These are phyloP conservation scores for Callocephalon fimbriatum DNA, from an alignment of 2,113 vertebrate species.

Conservation along the genomic window DNA sequence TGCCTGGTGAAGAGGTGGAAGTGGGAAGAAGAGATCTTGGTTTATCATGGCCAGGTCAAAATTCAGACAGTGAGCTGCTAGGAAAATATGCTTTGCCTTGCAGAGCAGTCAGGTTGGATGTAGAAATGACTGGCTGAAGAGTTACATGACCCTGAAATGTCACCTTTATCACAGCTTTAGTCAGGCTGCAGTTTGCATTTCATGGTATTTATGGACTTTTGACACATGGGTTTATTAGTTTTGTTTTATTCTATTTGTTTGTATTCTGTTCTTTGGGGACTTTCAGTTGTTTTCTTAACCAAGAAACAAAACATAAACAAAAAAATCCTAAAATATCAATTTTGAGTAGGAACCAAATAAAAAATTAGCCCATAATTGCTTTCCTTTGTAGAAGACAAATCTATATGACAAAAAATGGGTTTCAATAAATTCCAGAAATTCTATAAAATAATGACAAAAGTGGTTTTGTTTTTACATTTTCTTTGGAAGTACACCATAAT, in stretches of 20 bases:
- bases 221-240: too few relatives aligned
- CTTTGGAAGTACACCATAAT: background rate
- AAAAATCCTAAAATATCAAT: background rate
- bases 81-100: background rate
- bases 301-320: background rate
- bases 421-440: background rate
- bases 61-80: background rate
- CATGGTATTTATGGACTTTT: background rate
- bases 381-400: background rate
- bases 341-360: background rate
- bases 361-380: rapidly evolving
- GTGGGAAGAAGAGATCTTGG: background rate
- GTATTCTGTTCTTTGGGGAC: background rate
- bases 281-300: background rate
- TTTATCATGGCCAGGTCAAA: background rate
- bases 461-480: background rate
- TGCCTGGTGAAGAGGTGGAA: background rate
- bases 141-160: background rate
- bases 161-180: background rate
- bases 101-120: background rate
- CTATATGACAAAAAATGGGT: background rate
- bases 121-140: rapidly evolving
- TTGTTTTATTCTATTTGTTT: rapidly evolving
- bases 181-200: background rate
- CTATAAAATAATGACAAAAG: background rate